A percentile compares a stretch with the other conserved stretches of the same genome.
phyloP scores from a whole-genome alignment of 2,113 vertebrate species.

The Chloebia gouldiae region DNA sequence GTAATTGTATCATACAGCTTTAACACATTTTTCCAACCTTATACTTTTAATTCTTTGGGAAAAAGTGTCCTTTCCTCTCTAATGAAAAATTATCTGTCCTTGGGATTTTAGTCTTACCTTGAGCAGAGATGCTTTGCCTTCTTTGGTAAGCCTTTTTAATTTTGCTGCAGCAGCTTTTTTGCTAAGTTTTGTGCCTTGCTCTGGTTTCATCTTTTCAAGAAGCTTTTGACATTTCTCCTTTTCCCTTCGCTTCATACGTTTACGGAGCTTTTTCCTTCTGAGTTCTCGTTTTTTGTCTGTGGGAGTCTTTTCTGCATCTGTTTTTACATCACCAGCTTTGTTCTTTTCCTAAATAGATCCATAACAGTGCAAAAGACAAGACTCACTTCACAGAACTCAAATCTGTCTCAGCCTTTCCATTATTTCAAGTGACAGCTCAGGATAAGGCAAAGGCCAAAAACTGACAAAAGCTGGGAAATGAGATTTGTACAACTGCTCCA shows the following conservation, averaged over 20 bases:
- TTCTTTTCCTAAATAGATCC: slow-evolving; percentile 84
- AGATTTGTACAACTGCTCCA: not conserved
- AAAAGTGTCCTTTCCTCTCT: not conserved
- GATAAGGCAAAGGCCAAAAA: not conserved
- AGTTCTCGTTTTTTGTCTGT: slow-evolving; percentile 93
- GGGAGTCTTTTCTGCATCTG: slow-evolving; percentile 84
- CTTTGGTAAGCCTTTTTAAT: slow-evolving; percentile 83
- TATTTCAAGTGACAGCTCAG: not conserved
- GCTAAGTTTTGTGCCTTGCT: slow-evolving; percentile 65
- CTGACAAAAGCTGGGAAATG: not conserved
- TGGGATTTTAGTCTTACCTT: slow-evolving; percentile 75
- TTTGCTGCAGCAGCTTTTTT: slow-evolving; percentile 80
- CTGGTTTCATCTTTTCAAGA: slow-evolving; percentile 73
- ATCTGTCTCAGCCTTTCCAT: not conserved
- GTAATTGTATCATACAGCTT: not conserved
- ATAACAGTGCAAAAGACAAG: not conserved
- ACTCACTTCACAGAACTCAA: not conserved
- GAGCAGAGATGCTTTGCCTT: slow-evolving; percentile 83
- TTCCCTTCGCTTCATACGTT: slow-evolving; percentile 80
- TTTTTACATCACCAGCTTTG: slow-evolving; percentile 87
- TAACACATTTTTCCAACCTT: not conserved
- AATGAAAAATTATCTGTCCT: not conserved
- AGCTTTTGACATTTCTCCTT: slow-evolving; percentile 81
- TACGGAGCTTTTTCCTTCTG: slow-evolving; percentile 84
- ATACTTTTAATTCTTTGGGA: not conserved